Evolutionary conservation across 2,113 vertebrate genomes (phyloP), one percentile per base, ranked within the genome.

Genomic region (Cyanoderma ruficeps): DNA sequence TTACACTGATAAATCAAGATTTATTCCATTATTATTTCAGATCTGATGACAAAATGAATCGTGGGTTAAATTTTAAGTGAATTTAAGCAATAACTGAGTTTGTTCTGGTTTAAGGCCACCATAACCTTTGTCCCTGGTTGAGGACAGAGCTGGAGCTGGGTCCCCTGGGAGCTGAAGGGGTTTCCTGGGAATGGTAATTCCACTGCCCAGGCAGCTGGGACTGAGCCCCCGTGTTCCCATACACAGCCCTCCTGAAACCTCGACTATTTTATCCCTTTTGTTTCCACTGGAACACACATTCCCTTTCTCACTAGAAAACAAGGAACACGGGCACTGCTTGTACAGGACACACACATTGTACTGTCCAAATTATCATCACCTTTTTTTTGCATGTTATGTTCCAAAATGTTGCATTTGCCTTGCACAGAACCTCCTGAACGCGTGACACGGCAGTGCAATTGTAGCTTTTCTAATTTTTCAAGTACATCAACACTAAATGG

Each of bases 101-200:
- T 65, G 28, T 3, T 56, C 13, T 24, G 1, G 2, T 9, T 68
- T 5, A 28, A 33, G 42, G 25, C 23, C 11, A 31, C 11, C n/a
- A 6, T 0, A 5, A 47, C 13, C 60, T 39, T 13, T n/a, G 6
- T 4, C 25, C 9, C 41, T 9, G 20, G 25, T 1, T 2, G 10
- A 35, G 68, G 31, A 4, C 12, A 9, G 50, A 57, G 88, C 61
- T 53, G 37, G 3, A 11, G 11, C 8, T 5, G 59, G 35, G 4
- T 1, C 8, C 33, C 39, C 7, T 39, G 67, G 67, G 13, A 15
- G 7, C 10, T 41, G 4, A 25, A 5, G 18, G 17, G 37, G 22
- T 68, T 89, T 49, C 13, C 55, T 44, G 89, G 90, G 19, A 18
- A 55, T 55, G 53, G 5, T 30, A 55, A 55, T 49, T 31, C 49